A percentile compares a stretch with the other conserved stretches of the same genome.
phyloP scores from a whole-genome alignment of 2,113 vertebrate genomes.

The Neogobius melanostomus region DNA sequence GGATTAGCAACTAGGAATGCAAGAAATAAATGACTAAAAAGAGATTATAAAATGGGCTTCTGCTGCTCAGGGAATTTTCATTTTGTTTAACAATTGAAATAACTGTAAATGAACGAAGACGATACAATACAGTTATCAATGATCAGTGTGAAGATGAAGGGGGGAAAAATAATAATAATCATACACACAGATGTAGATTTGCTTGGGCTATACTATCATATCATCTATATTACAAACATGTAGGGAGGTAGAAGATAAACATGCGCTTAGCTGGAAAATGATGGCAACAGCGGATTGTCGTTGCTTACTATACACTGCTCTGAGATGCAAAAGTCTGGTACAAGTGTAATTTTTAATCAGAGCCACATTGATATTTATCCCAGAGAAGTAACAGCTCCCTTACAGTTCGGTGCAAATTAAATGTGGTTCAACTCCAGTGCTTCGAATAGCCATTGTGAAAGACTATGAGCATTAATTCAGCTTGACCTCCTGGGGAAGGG shows the following conservation, averaged over 20 bases:
- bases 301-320: slow-evolving; percentile 4
- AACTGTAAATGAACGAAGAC: too few species aligned
- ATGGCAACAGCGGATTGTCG: slow-evolving; percentile 63
- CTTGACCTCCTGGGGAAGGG: slow-evolving; percentile 40
- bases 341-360: neutral
- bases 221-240: neutral
- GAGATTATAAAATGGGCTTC: too few species aligned
- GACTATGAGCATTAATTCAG: slow-evolving; percentile 36
- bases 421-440: neutral
- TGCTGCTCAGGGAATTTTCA: neutral
- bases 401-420: slow-evolving; percentile 7
- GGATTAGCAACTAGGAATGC: slow-evolving; percentile 22
- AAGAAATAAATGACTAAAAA: neutral
- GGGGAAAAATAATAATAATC: too few species aligned
- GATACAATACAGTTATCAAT: too few species aligned
- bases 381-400: neutral
- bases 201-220: neutral
- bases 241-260: neutral
- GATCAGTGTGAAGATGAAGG: too few species aligned
- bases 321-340: neutral
- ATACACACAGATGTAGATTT: neutral
- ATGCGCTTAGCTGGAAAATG: slow-evolving; percentile 17
- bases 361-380: neutral
- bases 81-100: neutral
- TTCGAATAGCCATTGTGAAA: slow-evolving; percentile 34